Conservation (phyloP, 2,113 vertebrate genomes). For the Lipophrys pholis region DNA sequence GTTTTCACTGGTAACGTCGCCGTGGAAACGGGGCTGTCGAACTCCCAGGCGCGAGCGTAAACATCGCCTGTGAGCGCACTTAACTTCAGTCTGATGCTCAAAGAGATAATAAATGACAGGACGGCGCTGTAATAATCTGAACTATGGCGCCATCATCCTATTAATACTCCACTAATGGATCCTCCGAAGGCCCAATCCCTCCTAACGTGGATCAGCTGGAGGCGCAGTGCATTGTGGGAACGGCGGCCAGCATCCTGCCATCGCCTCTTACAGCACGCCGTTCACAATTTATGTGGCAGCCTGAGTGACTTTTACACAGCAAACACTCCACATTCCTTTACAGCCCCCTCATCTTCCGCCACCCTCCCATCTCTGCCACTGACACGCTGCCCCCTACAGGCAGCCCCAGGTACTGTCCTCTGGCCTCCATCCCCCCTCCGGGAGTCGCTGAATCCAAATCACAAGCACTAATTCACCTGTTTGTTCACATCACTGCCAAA, state of each 20-base stretch:
- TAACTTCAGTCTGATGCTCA: background rate
- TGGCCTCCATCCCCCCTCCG: too few species aligned
- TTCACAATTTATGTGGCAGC: constrained; percentile 16
- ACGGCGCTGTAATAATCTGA: background rate
- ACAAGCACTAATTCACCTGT: too few species aligned
- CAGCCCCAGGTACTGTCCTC: background rate
- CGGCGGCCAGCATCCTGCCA: background rate
- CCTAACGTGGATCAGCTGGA: background rate
- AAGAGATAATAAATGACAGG: background rate
- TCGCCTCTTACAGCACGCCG: constrained; percentile 11
- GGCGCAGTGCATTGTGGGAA: background rate
- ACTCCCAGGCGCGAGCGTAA: too few species aligned
- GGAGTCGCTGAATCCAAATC: too few species aligned
- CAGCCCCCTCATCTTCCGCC: background rate
- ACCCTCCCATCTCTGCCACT: background rate
- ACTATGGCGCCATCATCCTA: background rate
- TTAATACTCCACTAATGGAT: constrained; percentile 5
- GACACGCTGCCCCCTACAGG: constrained; percentile 29
- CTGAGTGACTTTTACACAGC: constrained; percentile 19
- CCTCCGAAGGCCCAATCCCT: constrained; percentile 1
- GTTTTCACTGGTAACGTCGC: too few species aligned
- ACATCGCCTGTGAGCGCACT: too few species aligned
- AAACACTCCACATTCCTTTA: background rate
- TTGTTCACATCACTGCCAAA: too few species aligned
- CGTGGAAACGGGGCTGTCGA: too few species aligned